A percentile compares a stretch with the other conserved stretches of the same genome.
These are phyloP conservation scores for Plagodis dolabraria DNA, from an alignment of 2,888 invertebrate species.

Conservation along the genomic window DNA sequence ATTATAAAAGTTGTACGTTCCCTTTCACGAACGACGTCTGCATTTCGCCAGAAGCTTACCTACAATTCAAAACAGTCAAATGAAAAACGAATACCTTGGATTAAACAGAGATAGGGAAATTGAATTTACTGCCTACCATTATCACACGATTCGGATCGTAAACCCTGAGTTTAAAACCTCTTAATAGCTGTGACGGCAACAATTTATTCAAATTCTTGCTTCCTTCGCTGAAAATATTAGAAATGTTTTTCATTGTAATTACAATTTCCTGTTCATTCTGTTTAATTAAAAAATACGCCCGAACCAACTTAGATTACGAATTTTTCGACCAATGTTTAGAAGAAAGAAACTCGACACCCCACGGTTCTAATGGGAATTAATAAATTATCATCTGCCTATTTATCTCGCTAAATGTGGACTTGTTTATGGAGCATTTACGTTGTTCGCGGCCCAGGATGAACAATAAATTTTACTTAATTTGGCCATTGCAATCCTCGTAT, in stretches of 20 bases:
- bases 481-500: conserved; percentile 50
- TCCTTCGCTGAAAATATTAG: conserved; percentile 50
- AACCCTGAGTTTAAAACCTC: conserved; percentile 62
- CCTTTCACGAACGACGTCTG: neutral
- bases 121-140: conserved; percentile 64
- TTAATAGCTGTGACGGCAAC: conserved; percentile 63
- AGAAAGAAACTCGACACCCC: conserved; percentile 12
- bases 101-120: conserved; percentile 59
- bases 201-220: conserved; percentile 64
- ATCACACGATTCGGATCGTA: conserved; percentile 65
- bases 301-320: conserved; percentile 12
- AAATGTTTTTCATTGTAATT: conserved; percentile 46
- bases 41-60: conserved; percentile 10
- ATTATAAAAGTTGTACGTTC: conserved; percentile 10
- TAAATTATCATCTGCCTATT: conserved; percentile 43
- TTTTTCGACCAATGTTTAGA: conserved; percentile 9
- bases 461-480: conserved; percentile 58
- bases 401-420: conserved; percentile 41
- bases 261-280: conserved; percentile 36
- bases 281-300: conserved; percentile 24
- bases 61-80: conserved; percentile 44
- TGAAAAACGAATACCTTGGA: conserved; percentile 49
- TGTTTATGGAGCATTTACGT: conserved; percentile 55
- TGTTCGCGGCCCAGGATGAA: conserved; percentile 48
- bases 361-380: conserved; percentile 18